Percentiles rank a stretch among this genome's conserved stretches.
Evolutionary conservation across 2,113 vertebrate genomes (phyloP).

Genomic region (Corythoichthys intestinalis): DNA sequence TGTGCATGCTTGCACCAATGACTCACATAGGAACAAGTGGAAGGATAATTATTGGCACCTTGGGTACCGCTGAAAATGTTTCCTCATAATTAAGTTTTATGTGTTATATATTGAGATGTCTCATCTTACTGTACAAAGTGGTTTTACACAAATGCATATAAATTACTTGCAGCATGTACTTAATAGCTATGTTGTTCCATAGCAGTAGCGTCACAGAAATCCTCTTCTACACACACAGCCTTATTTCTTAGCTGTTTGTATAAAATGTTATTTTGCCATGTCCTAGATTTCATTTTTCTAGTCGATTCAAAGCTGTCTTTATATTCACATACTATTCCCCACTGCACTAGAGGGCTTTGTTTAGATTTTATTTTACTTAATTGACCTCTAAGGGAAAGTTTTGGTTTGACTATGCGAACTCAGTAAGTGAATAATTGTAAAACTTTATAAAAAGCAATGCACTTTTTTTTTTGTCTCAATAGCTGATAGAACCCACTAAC

Average conservation of each 20-base stretch:
- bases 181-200: slow-evolving; percentile 13
- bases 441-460: background rate
- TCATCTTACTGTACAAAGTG: slow-evolving; percentile 1
- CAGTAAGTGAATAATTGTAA: background rate
- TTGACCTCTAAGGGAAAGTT: slow-evolving; percentile 1
- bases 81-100: slow-evolving; percentile 23
- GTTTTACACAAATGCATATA: background rate
- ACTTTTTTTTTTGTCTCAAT: background rate
- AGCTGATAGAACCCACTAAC: background rate
- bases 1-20: slow-evolving; percentile 34
- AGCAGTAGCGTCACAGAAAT: slow-evolving; percentile 5
- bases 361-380: background rate
- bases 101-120: slow-evolving; percentile 15
- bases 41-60: slow-evolving; percentile 31
- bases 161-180: slow-evolving; percentile 7
- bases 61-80: slow-evolving; percentile 27
- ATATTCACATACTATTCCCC: too few relatives aligned
- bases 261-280: background rate
- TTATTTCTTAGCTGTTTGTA: background rate
- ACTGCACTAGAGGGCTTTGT: background rate
- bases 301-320: background rate
- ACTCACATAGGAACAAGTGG: slow-evolving; percentile 38
- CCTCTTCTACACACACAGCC: background rate
- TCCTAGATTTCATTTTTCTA: background rate
- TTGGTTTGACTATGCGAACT: background rate